These are phyloP conservation scores for Caenorhabditis sp. DNA, from an alignment of 2,888 invertebrate genomes.

Conservation along the genomic window DNA sequence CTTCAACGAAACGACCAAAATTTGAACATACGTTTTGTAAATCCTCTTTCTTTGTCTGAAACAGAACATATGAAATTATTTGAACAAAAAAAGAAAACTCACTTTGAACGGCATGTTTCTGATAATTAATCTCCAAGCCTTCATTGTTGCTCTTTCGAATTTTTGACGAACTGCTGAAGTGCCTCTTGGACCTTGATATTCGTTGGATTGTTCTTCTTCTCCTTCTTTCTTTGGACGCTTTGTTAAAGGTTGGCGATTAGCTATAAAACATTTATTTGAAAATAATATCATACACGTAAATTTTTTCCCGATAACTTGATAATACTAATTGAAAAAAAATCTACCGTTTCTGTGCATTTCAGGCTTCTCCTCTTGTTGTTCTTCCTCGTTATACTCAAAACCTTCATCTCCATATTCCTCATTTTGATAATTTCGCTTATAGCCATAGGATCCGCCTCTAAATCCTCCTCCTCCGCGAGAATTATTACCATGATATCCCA, in stretches of 20 bases:
- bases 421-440: slow-evolving; percentile 1
- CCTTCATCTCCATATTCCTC: background rate
- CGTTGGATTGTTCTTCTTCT: background rate
- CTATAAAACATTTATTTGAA: slow-evolving; percentile 23
- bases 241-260: slow-evolving; percentile 22
- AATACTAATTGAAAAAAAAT: background rate
- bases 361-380: background rate
- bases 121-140: slow-evolving; percentile 74
- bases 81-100: no score
- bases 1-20: slow-evolving; percentile 82
- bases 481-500: slow-evolving; percentile 7
- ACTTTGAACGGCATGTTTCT: slow-evolving; percentile 77
- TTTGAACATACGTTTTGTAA: slow-evolving; percentile 80
- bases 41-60: slow-evolving; percentile 80
- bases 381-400: background rate
- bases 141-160: slow-evolving; percentile 40
- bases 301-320: background rate
- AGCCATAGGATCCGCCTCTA: background rate
- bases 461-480: slow-evolving; percentile 4
- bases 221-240: slow-evolving; percentile 21
- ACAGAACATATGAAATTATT: background rate
- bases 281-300: no score
- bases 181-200: background rate
- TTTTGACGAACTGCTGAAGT: slow-evolving; percentile 25
- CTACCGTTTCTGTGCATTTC: slow-evolving; percentile 2